phyloP scores from a whole-genome alignment of 2,797 vertebrate species.

The Balearica regulorum region DNA sequence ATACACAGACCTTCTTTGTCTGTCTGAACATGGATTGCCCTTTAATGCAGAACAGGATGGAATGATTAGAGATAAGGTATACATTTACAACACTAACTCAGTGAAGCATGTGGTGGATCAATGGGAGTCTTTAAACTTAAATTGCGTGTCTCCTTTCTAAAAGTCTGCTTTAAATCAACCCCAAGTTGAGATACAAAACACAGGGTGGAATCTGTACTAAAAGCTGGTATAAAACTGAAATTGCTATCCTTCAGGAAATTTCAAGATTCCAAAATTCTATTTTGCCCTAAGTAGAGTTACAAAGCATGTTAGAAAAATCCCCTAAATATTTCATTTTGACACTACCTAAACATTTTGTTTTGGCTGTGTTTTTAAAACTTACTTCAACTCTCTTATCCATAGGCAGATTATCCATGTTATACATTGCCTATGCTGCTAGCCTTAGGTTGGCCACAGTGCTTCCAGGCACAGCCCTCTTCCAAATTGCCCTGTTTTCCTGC shows the following conservation, averaged over 20 bases:
- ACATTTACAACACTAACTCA: conserved; percentile 7
- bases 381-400: background rate
- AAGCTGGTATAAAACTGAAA: background rate
- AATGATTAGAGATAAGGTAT: conserved; percentile 8
- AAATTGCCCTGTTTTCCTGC: background rate
- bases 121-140: conserved; percentile 19
- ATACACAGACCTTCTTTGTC: background rate
- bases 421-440: background rate
- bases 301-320: background rate
- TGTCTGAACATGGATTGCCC: background rate
- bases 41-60: background rate
- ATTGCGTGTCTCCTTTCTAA: background rate
- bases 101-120: conserved; percentile 20
- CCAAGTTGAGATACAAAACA: background rate
- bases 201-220: background rate
- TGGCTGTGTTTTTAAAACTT: background rate
- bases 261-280: background rate
- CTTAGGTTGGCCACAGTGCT: background rate
- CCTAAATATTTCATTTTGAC: background rate
- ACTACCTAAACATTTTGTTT: background rate
- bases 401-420: background rate
- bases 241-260: background rate
- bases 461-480: background rate
- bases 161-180: conserved; percentile 17
- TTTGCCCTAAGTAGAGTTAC: background rate